Evolutionary conservation across 2,113 vertebrate genomes (phyloP).

Genomic region (Sorex fumeus): DNA sequence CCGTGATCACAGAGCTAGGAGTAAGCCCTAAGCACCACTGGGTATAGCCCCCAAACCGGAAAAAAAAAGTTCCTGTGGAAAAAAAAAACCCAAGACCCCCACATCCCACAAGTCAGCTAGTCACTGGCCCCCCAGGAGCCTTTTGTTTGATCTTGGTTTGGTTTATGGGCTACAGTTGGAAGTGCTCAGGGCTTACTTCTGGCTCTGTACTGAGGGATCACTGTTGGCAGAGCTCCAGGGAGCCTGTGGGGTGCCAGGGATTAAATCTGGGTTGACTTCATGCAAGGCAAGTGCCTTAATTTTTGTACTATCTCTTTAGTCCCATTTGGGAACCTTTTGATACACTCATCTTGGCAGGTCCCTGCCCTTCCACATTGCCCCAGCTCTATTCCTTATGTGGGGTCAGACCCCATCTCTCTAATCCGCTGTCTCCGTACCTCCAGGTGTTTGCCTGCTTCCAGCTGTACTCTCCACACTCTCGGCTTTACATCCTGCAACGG

Average conservation of each 20-base stretch:
- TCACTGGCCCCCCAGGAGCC: neutral
- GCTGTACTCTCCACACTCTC: neutral
- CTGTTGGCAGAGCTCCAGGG: too few relatives aligned
- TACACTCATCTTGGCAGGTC: neutral
- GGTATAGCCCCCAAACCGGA: too few relatives aligned
- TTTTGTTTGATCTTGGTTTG: too few relatives aligned
- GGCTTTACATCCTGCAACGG: constrained; percentile 25
- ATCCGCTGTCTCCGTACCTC: neutral
- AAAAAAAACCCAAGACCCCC: neutral
- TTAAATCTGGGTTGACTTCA: too few relatives aligned
- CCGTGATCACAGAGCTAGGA: too few relatives aligned
- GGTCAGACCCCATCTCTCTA: neutral
- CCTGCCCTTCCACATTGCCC: neutral
- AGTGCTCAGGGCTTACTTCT: too few relatives aligned
- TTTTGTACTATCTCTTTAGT: too few relatives aligned
- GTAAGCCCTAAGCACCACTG: too few relatives aligned
- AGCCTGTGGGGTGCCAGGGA: too few relatives aligned
- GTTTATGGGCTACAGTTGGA: too few relatives aligned
- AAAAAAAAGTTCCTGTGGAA: neutral
- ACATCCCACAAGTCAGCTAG: neutral
- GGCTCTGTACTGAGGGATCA: too few relatives aligned
- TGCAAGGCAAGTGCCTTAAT: too few relatives aligned
- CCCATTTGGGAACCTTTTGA: neutral
- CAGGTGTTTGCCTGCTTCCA: constrained; percentile 58
- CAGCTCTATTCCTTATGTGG: neutral